Percentiles rank a stretch among this genome's conserved stretches.
phyloP scores from a whole-genome alignment of 2,888 invertebrate genomes.

The Rotaria socialis region DNA sequence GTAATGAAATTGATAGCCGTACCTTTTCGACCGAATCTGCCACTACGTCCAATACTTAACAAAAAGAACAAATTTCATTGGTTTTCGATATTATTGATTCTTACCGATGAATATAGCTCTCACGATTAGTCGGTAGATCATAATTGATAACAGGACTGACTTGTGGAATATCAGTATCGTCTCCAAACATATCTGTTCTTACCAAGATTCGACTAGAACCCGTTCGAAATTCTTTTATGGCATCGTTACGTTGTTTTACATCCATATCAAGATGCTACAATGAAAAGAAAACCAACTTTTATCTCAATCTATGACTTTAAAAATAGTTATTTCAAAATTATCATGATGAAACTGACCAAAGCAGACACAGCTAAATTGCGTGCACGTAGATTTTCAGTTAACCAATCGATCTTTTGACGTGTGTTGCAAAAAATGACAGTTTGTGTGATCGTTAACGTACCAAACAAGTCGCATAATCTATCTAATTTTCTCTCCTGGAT shows the following conservation, averaged over 20 bases:
- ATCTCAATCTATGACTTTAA: background rate
- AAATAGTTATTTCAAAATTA: background rate
- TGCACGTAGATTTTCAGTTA: conserved; percentile 87
- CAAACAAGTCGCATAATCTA: conserved; percentile 94
- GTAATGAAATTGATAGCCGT: conserved; percentile 99
- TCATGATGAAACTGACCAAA: conserved; percentile 64
- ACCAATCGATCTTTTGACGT: conserved; percentile 95
- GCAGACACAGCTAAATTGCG: conserved; percentile 96
- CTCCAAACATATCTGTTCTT: conserved; percentile 95
- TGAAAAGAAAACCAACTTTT: conserved; percentile 47
- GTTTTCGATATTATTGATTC: conserved; percentile 7
- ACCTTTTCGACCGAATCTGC: conserved; percentile 98
- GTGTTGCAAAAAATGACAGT: conserved; percentile 99
- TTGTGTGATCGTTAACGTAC: conserved; percentile 96
- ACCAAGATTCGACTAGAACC: conserved; percentile 96
- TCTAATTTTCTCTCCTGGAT: conserved; percentile 63
- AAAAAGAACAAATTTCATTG: too few species aligned
- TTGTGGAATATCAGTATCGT: conserved; percentile 63
- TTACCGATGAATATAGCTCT: conserved; percentile 98
- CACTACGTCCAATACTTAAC: conserved; percentile 87
- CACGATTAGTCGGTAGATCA: conserved; percentile 63
- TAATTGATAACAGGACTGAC: conserved; percentile 99
- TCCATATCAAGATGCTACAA: conserved; percentile 95
- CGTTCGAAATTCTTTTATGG: conserved; percentile 98
- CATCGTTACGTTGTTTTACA: conserved; percentile 91